phyloP scores from a whole-genome alignment of 2,888 invertebrate species.

The Timema podura region DNA sequence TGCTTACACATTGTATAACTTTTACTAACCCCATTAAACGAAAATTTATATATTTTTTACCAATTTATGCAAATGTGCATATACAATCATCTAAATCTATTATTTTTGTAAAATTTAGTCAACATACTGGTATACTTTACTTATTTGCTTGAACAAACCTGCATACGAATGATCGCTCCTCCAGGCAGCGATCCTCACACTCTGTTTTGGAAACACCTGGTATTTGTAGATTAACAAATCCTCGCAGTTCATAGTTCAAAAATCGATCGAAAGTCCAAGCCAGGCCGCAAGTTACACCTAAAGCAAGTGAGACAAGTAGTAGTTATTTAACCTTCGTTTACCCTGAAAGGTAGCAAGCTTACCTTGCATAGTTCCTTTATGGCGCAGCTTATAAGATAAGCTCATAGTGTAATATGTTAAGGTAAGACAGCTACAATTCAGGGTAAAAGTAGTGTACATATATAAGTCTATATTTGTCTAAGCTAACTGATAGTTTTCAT shows the following conservation, averaged over 20 bases:
- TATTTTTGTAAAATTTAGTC: background rate
- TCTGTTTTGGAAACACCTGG: constrained; percentile 42
- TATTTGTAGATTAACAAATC: constrained; percentile 40
- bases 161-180: constrained; percentile 48
- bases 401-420: no score
- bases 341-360: no score
- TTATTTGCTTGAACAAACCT: constrained; percentile 31
- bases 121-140: background rate
- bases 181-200: constrained; percentile 49
- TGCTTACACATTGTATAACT: background rate
- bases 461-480: no score
- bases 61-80: background rate
- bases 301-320: no score
- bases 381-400: no score
- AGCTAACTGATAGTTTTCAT: no score
- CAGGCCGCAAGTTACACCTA: constrained; percentile 43
- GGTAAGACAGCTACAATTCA: no score
- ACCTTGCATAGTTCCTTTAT: no score
- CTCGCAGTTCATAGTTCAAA: constrained; percentile 47
- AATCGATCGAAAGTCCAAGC: constrained; percentile 49
- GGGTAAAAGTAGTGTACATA: no score
- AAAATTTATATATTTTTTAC: background rate
- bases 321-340: no score
- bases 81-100: background rate
- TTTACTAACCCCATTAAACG: background rate